These are phyloP conservation scores for Picathartes gymnocephalus DNA, from an alignment of 2,113 vertebrate species.

Conservation along the genomic window DNA sequence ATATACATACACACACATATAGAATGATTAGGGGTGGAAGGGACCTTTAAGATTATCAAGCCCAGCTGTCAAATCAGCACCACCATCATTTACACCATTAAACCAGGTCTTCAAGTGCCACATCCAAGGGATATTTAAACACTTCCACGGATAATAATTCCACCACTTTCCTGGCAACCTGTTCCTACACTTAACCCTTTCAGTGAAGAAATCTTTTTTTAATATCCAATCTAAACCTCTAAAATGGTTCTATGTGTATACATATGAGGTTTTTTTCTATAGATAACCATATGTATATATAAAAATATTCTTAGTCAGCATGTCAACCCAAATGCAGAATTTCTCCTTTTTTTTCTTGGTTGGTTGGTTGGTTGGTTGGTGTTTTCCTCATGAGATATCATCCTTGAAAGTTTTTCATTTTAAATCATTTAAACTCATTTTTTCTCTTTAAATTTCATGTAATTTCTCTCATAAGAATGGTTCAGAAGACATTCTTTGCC, in stretches of 20 bases:
- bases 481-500: neutral
- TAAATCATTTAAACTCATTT: neutral
- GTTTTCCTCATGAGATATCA: neutral
- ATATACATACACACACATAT: neutral
- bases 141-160: neutral
- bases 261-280: accelerated
- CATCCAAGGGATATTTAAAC: neutral
- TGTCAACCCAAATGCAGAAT: neutral
- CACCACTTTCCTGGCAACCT: neutral
- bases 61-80: neutral
- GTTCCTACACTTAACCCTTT: neutral
- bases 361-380: neutral
- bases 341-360: neutral
- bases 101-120: neutral
- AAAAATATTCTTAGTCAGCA: neutral
- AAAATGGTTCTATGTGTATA: neutral
- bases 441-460: neutral
- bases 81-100: neutral
- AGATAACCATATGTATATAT: neutral
- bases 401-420: neutral
- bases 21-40: neutral
- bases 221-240: neutral
- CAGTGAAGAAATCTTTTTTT: neutral
- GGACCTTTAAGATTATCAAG: neutral
- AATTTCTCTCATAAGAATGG: neutral